Conservation (phyloP, 2,888 invertebrate genomes). For the Hydroisotoma schaefferi region DNA sequence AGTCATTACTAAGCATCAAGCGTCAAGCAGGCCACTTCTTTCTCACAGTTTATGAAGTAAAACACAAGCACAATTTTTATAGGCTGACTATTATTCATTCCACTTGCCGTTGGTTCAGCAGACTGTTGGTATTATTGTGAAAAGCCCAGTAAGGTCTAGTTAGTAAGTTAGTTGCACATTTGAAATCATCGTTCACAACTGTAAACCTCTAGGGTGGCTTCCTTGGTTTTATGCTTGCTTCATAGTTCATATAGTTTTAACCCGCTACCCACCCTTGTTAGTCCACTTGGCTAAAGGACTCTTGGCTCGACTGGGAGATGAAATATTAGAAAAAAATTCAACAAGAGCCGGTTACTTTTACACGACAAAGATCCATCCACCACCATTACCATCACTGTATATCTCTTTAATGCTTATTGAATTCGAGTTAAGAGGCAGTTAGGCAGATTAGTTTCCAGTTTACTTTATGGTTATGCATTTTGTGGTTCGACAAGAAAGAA, state of each 20-base stretch:
- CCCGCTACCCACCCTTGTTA: not conserved
- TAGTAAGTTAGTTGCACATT: not conserved
- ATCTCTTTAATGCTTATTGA: not conserved
- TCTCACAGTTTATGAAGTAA: conserved; percentile 14
- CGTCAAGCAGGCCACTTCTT: conserved; percentile 13
- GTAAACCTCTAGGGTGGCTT: conserved; percentile 4
- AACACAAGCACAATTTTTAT: not conserved
- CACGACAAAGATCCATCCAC: not conserved
- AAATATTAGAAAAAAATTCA: not conserved
- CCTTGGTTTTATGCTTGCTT: too few relatives aligned
- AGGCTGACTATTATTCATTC: too few relatives aligned
- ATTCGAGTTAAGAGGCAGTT: conserved; percentile 3
- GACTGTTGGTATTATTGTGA: not conserved
- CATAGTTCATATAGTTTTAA: not conserved
- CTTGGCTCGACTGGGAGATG: not conserved
- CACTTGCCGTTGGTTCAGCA: too few relatives aligned
- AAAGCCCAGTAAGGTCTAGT: not conserved
- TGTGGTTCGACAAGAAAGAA: conserved; percentile 2
- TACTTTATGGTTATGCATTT: conserved; percentile 6
- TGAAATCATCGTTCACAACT: not conserved
- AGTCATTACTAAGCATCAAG: conserved; percentile 10
- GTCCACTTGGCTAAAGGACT: not conserved
- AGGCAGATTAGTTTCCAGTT: conserved; percentile 6
- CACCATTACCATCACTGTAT: too few relatives aligned
- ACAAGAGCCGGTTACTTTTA: conserved; percentile 5